A percentile compares a stretch with the other conserved stretches of the same genome.
Evolutionary conservation across 2,113 vertebrate genomes (phyloP).

Genomic region (Vireo altiloquus): DNA sequence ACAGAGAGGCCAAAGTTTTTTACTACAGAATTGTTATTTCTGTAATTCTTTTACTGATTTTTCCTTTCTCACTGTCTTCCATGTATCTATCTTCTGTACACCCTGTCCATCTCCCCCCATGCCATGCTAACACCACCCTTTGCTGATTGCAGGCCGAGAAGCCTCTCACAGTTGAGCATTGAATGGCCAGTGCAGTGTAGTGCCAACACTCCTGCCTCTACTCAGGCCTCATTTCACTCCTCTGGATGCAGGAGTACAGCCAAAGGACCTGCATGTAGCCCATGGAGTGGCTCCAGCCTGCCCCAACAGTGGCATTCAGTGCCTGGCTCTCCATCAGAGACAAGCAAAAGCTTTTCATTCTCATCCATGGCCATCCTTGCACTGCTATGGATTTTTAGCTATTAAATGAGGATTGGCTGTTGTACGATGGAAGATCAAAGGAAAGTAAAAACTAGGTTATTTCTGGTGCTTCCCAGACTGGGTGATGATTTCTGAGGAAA

Average conservation of each 20-base stretch:
- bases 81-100: background rate
- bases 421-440: background rate
- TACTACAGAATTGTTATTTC: background rate
- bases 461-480: background rate
- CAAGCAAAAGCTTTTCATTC: background rate
- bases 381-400: background rate
- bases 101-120: background rate
- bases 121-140: background rate
- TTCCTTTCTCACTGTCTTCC: background rate
- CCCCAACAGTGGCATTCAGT: background rate
- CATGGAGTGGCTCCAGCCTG: background rate
- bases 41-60: background rate
- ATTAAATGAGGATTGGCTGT: background rate
- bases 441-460: background rate
- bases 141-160: rapidly evolving
- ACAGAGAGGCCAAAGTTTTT: conserved; percentile 36
- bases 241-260: background rate
- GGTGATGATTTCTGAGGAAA: background rate
- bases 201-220: conserved; percentile 13
- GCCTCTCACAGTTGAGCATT: background rate
- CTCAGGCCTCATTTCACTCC: background rate
- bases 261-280: background rate
- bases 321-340: background rate
- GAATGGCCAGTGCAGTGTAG: background rate
- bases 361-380: background rate